phyloP scores from a whole-genome alignment of 1,140 invertebrate genomes.

The Metopolophium dirhodum region DNA sequence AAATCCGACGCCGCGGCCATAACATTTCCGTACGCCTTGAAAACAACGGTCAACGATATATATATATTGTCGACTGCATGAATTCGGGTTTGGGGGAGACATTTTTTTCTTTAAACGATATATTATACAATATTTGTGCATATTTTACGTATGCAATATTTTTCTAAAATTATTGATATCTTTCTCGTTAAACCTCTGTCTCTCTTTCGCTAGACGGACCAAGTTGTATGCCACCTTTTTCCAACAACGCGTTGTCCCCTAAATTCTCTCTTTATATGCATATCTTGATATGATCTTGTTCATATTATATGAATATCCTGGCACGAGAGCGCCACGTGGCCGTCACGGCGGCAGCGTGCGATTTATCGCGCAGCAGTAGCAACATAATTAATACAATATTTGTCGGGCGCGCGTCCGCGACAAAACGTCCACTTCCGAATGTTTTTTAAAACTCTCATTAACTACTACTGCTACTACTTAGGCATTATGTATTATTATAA shows the following conservation, averaged over 20 bases:
- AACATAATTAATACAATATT: neutral
- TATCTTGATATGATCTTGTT: neutral
- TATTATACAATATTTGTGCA: neutral
- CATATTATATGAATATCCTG: neutral
- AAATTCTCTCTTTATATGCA: neutral
- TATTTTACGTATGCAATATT: neutral
- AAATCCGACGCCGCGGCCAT: neutral
- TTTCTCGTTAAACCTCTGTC: neutral
- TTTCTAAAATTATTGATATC: neutral
- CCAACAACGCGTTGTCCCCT: too few species aligned
- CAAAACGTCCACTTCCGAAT: conserved; percentile 14
- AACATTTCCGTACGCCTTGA: neutral
- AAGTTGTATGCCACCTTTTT: neutral
- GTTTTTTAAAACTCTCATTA: neutral
- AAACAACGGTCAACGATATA: neutral
- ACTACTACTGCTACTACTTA: neutral
- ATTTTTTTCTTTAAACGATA: neutral
- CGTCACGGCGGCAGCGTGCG: neutral
- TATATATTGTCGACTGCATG: neutral
- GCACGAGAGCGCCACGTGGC: neutral
- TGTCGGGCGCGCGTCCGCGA: neutral
- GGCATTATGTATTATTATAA: neutral
- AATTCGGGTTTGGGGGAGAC: neutral
- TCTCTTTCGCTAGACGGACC: neutral
- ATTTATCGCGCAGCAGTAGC: neutral